Evolutionary conservation across 2,888 invertebrate species (phyloP).

Genomic region (Metallyticus violacea): DNA sequence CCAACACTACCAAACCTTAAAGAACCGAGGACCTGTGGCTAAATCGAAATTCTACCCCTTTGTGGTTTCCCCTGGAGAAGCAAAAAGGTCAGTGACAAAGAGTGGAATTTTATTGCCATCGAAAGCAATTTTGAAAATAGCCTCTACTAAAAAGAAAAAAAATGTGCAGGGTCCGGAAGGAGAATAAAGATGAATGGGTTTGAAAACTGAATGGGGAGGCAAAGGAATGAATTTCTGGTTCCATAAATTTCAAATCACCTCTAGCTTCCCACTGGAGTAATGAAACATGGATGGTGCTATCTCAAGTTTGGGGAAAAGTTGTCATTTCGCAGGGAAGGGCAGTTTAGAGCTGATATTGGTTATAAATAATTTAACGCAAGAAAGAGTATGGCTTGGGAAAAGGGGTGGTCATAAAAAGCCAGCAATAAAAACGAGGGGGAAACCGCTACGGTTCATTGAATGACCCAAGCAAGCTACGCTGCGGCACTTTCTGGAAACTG

Average conservation of each 20-base stretch:
- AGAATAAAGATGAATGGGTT: background rate
- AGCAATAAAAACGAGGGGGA: background rate
- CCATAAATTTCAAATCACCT: background rate
- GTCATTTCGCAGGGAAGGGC: background rate
- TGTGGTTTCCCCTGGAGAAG: background rate
- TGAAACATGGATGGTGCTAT: background rate
- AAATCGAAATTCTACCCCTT: background rate
- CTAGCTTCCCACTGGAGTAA: background rate
- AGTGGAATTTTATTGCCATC: background rate
- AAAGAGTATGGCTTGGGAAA: background rate
- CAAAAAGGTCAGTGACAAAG: background rate
- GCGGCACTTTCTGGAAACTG: background rate
- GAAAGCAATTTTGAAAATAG: conserved; percentile 4
- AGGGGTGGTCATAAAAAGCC: background rate
- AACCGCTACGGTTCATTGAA: background rate
- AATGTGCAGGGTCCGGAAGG: background rate
- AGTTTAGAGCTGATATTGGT: background rate
- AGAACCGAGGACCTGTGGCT: background rate
- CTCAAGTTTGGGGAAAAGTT: background rate
- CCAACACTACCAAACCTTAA: background rate
- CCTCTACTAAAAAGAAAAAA: background rate
- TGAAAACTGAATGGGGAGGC: background rate
- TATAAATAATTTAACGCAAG: background rate
- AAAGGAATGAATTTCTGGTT: background rate
- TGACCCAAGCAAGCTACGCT: background rate